A percentile compares a stretch with the other conserved stretches of the same genome.
Conservation (phyloP, 1,140 invertebrate genomes). For the Drosophila melanogaster region DNA sequence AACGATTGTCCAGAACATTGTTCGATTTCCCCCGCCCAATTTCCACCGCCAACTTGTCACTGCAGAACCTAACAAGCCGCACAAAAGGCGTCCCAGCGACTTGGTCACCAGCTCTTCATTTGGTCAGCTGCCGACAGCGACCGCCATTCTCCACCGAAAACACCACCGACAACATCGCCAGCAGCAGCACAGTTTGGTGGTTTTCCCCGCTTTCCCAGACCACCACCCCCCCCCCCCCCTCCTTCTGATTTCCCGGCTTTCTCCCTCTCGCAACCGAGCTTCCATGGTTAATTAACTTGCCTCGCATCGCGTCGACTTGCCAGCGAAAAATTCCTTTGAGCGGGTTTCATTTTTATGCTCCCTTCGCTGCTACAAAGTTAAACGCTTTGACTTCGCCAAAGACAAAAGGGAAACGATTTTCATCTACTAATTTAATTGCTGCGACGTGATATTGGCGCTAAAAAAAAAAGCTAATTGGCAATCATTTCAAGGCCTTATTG, state of each 20-base stretch:
- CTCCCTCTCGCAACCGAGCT: constrained; percentile 1
- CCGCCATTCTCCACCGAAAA: constrained; percentile 19
- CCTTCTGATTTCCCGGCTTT: neutral
- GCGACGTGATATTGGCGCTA: constrained; percentile 60
- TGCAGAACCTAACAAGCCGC: constrained; percentile 37
- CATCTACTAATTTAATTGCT: constrained; percentile 74
- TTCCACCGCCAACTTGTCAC: constrained; percentile 29
- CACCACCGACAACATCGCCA: constrained; percentile 24
- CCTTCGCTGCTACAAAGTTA: constrained; percentile 54
- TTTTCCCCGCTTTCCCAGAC: constrained; percentile 36
- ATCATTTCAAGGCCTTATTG: constrained; percentile 12
- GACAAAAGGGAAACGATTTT: constrained; percentile 32
- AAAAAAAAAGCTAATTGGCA: constrained; percentile 14
- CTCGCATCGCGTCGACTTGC: constrained; percentile 44
- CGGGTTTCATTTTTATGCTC: constrained; percentile 63
- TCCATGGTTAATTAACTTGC: constrained; percentile 75
- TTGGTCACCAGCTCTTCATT: constrained; percentile 69
- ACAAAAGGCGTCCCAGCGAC: constrained; percentile 60
- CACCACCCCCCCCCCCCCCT: no score
- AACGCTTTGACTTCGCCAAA: constrained; percentile 54
- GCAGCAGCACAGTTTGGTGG: constrained; percentile 52
- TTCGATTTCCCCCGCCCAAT: constrained; percentile 16
- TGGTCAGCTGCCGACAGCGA: constrained; percentile 70
- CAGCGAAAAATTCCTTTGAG: constrained; percentile 68
- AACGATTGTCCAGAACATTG: constrained; percentile 39